Base-by-base conservation (phyloP, 2,113 vertebrate species). In the Catharus bicknelli region DNA sequence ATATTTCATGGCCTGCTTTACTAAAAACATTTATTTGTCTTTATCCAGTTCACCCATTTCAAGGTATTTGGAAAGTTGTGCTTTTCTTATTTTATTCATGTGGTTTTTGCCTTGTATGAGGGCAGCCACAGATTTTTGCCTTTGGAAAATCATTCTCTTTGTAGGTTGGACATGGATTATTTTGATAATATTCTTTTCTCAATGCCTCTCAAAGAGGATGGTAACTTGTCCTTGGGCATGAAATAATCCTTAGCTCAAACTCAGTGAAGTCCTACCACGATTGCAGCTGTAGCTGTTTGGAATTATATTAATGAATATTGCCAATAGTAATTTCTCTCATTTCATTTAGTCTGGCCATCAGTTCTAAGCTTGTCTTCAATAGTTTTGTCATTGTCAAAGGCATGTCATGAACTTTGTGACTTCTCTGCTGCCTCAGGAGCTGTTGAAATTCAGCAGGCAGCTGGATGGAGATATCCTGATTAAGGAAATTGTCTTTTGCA, bases 341-440 rank as follows among this genome's bases (percentile, higher is more conserved):
- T 87, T 66, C 7, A 7, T 57, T 81, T 38, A 22, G 19, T 9
- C 20, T 86, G 55, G 21, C 18, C n/a, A 36, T 26, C 17, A 62
- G 14, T 59, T 59, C 18, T 13, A 16, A 80, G 21, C 11, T 38
- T 26, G 5, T 20, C 55, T 70, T 59, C 18, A 23, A 3, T 6
- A 26, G 5, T 4, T 67, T 62, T 87, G 51, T 69, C 57, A 14
- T 53, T 73, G 53, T 72, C 38, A 38, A 73, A 85, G 29, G 9
- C 8, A 2, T 36, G 30, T 30, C 50, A 42, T 13, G n/a, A 47
- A 38, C 34, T 92, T 42, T 16, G 32, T 16, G 86, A 27, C 29
- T 34, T 45, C 63, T 62, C 26, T 94, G 36, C 64, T 86, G 88
- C 80, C n/a, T 83, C 68, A 11, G 81, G 63, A 95, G 78, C 85